Evolutionary conservation across 2,113 vertebrate species (phyloP), one percentile per base, ranked within the genome.

Genomic region (Chauna torquata): DNA sequence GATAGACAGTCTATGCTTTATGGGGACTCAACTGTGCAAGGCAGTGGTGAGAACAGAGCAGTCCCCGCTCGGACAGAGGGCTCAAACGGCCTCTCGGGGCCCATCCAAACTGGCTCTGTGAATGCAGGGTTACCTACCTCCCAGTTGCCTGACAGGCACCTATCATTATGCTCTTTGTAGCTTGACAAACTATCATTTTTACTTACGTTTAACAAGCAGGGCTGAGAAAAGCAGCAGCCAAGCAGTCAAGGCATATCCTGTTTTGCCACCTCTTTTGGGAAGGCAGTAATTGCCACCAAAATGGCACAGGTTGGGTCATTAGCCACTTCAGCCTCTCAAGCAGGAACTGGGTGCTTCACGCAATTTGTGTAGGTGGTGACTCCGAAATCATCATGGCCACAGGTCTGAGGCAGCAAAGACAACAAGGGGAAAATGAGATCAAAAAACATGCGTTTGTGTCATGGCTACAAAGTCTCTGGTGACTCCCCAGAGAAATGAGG

Each of bases 21-120:
- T 8, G 10, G n/a, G 11, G 25, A 58, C 50, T 15, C 76, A 50
- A 14, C 30, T 30, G 28, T 5, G 24, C 1, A 0, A 1, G 14
- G 34, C 1, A 4, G 10, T 11, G 27, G 50, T 47, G 64, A 2
- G 13, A 52, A 54, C 0, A 0, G 40, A 72, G 34, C 36, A 22
- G 9, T 3, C 8, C 34, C 27, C 0, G 0, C 20, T 2, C 5
- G 14, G 44, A 32, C 6, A 38, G 2, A n/a, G 27, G 16, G 14
- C 23, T 22, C 65, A 10, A 2, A 3, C 16, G 9, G 3, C 3
- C 11, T 42, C 49, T 59, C 44, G 23, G 16, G 74, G 16, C 8
- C 32, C 55, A 16, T 5, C 11, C 50, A 47, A 58, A 32, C 27
- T 38, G 49, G 5, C 4, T 47, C 10, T 65, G 45, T 40, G 61